Percentiles rank a stretch among this genome's conserved stretches.
phyloP scores from a whole-genome alignment of 2,113 vertebrate genomes.

The Accipiter cooperii region DNA sequence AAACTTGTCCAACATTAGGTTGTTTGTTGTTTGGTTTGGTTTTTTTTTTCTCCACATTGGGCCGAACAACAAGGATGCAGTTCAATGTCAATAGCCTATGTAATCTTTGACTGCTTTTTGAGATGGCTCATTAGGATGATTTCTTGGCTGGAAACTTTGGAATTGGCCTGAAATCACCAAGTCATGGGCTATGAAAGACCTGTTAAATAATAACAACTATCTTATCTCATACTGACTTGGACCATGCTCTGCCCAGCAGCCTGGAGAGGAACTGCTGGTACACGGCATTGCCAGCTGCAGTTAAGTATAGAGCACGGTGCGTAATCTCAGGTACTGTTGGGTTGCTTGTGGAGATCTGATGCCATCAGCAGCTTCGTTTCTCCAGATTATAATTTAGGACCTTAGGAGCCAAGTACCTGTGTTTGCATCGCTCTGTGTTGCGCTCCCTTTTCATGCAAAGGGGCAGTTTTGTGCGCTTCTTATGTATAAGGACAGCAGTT shows the following conservation, averaged over 20 bases:
- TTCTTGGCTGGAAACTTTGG: background rate
- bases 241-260: background rate
- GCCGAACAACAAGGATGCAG: background rate
- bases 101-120: background rate
- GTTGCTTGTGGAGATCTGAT: background rate
- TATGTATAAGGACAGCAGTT: background rate
- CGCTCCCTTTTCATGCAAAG: background rate
- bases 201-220: background rate
- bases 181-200: background rate
- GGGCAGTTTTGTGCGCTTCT: background rate
- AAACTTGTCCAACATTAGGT: background rate
- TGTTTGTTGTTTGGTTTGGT: too few relatives aligned
- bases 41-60: background rate
- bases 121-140: background rate
- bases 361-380: background rate
- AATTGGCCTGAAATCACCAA: background rate
- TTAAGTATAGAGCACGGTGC: rapidly evolving
- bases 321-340: rapidly evolving
- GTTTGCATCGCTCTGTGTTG: background rate
- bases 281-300: rapidly evolving
- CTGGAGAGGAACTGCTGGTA: background rate
- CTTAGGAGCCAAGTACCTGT: background rate
- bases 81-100: background rate
- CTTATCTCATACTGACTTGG: background rate
- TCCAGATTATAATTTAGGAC: rapidly evolving